phyloP scores from a whole-genome alignment of 2,797 vertebrate genomes.

The Esox masquinongy region DNA sequence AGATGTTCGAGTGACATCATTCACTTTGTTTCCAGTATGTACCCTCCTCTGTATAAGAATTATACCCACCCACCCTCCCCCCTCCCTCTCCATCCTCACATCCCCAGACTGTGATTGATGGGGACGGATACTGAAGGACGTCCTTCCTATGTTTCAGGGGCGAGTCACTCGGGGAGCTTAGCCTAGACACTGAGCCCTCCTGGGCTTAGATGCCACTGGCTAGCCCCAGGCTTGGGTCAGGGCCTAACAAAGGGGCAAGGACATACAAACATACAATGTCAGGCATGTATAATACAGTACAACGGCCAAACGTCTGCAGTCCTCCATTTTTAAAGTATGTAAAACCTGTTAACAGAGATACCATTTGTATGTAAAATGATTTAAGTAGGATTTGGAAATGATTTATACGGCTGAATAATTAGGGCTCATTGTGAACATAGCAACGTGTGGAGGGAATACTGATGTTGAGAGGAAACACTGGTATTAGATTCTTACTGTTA shows the following conservation, averaged over 20 bases:
- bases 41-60: neutral
- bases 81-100: neutral
- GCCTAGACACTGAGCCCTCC: conserved; percentile 21
- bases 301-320: neutral
- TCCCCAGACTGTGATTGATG: conserved; percentile 36
- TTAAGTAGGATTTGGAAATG: too few species aligned
- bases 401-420: neutral
- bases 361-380: neutral
- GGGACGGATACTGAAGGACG: conserved; percentile 50
- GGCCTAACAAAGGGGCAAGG: conserved; percentile 54
- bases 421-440: neutral
- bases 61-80: neutral
- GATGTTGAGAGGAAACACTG: neutral
- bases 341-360: neutral
- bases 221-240: conserved; percentile 58
- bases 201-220: conserved; percentile 35
- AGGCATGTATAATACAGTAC: neutral
- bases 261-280: neutral
- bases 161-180: conserved; percentile 18
- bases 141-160: conserved; percentile 30
- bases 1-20: conserved; percentile 2
- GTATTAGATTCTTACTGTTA: neutral
- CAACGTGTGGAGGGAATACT: neutral
- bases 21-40: neutral
- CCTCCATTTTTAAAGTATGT: neutral